Base-by-base conservation (phyloP, 2,888 invertebrate genomes). In the Salpingus planirostris region DNA sequence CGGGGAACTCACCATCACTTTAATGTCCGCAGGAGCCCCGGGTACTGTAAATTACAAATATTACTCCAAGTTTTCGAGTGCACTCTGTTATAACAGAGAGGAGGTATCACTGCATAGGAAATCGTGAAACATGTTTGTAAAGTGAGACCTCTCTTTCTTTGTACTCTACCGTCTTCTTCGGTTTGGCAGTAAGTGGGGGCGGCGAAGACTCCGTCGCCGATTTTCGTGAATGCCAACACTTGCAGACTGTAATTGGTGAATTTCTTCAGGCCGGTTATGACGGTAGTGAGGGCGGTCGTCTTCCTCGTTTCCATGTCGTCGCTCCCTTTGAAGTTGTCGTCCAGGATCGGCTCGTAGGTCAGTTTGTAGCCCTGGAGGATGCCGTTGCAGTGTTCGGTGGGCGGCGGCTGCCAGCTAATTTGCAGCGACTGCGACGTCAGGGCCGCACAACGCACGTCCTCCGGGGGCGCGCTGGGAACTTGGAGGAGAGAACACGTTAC, bases 161-260 rank as follows among this genome's bases (percentile, higher is more conserved):
- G n/a, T n/a, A n/a, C 15, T 24, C 59, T 62, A 82, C 81, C 76
- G 63, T 87, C 86, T 67, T 86, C 84, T 49, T 81, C 79, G 2
- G 86, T 87, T 50, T 76, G 76, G 52, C 86, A 83, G 57, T 73
- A 81, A 18, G 78, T 69, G 0, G 81, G 72, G 38, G 71, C 65
- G 18, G 82, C 78, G 34, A 77, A 62, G 3, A 76, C 71, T 2
- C 86, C 86, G 54, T 85, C 84, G 1, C 87, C 87, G 50, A 82
- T 77, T 55, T 82, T 71, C 0, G 86, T 87, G 59, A 73, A 83
- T 1, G 86, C 84, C 50, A 84, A 57, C 6, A 87, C 81, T 64
- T 84, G 82, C 38, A 87, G 70, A 55, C 83, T 85, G 62, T 87
- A 87, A 63, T 87, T 88, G 15, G 85, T 80, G 59, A 73, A 86